Conservation (phyloP, 2,113 vertebrate species). For the Grammomys dolichurus region DNA sequence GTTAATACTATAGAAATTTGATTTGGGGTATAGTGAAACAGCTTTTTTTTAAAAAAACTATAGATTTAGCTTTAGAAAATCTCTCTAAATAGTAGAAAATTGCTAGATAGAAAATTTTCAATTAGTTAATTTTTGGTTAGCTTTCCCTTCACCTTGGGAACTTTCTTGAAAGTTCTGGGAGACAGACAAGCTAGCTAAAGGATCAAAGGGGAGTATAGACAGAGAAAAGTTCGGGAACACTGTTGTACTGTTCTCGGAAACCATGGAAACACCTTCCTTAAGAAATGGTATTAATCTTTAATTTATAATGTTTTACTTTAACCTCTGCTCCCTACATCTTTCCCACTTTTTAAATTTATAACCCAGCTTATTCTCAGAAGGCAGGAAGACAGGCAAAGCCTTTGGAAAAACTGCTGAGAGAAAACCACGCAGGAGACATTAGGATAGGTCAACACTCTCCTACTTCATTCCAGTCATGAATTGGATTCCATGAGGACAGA, state of each 20-base stretch:
- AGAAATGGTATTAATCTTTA: slow-evolving; percentile 16
- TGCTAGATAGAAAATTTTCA: not conserved
- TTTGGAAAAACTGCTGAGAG: slow-evolving; percentile 14
- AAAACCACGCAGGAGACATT: not conserved
- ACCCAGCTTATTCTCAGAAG: not conserved
- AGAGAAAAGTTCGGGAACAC: not conserved
- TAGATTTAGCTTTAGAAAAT: slow-evolving; percentile 29
- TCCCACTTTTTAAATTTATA: not conserved
- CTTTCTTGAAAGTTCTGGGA: not conserved
- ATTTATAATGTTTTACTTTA: not conserved
- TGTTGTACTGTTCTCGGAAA: not conserved
- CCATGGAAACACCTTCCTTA: not conserved
- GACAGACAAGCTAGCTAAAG: not conserved
- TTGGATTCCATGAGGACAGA: not conserved
- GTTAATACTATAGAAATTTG: not conserved
- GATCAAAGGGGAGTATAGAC: not conserved
- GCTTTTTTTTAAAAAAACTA: not conserved
- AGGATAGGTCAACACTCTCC: not conserved
- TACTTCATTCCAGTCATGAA: not conserved
- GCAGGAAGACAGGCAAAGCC: not conserved
- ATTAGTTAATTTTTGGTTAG: not conserved
- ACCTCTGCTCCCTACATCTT: not conserved
- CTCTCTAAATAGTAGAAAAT: not conserved
- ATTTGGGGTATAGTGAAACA: not conserved
- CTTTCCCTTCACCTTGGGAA: too few relatives aligned